Evolutionary conservation across 2,113 vertebrate species (phyloP).

Genomic region (Tenrec ecaudatus): DNA sequence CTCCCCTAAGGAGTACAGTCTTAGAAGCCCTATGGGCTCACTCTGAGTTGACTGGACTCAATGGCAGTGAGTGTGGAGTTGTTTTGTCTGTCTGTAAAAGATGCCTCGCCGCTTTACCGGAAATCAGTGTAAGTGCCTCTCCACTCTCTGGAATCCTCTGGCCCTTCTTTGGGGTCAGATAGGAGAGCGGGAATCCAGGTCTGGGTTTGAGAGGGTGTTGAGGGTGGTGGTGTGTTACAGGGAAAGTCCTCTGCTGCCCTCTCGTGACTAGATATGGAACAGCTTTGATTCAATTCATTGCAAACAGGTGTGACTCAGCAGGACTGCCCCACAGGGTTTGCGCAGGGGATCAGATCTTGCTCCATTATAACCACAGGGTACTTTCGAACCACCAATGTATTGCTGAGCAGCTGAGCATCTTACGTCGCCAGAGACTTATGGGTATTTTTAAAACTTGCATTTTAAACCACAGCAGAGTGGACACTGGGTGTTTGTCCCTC

Average conservation of each 20-base stretch:
- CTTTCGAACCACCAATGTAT: no score
- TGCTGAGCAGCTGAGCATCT: neutral
- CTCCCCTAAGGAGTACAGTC: no score
- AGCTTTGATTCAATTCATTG: no score
- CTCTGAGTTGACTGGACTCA: no score
- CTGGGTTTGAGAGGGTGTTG: fast-evolving
- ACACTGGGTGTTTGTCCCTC: fast-evolving
- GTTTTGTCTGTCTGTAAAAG: fast-evolving
- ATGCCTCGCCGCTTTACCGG: neutral
- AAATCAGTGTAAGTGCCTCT: no score
- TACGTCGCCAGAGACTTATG: neutral
- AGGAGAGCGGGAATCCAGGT: neutral
- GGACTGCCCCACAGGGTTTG: no score
- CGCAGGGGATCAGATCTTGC: no score
- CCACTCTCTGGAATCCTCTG: no score
- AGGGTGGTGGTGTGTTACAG: fast-evolving
- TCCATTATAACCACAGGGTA: no score
- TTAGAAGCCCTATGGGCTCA: no score
- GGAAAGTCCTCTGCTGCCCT: neutral
- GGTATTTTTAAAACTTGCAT: neutral
- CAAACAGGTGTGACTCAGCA: no score
- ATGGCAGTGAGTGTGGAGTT: no score
- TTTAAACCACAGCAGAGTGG: neutral
- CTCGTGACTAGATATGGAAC: neutral
- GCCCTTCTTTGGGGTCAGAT: neutral